phyloP scores from a whole-genome alignment of 2,113 vertebrate genomes.

The Actenoides lindsayi region DNA sequence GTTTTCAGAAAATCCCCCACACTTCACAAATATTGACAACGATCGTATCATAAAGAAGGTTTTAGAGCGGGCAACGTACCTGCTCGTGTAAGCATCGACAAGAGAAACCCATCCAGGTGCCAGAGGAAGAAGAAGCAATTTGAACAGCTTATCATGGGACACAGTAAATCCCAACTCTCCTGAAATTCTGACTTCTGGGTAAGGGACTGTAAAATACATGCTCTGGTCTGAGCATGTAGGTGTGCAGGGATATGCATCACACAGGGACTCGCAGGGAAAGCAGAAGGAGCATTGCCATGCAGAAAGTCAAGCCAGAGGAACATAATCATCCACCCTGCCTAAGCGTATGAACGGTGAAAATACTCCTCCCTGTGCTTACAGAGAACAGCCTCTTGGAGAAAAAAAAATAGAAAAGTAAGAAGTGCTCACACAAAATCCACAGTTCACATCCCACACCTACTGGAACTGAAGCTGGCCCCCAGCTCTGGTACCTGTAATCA shows the following conservation, averaged over 20 bases:
- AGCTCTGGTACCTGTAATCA: background rate
- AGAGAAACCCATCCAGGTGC: background rate
- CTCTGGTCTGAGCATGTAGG: accelerated
- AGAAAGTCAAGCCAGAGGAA: background rate
- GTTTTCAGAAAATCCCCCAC: background rate
- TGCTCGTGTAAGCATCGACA: background rate
- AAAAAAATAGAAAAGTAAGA: background rate
- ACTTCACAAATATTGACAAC: background rate
- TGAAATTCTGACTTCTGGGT: background rate
- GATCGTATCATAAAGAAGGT: background rate
- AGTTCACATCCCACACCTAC: background rate
- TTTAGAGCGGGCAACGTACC: background rate
- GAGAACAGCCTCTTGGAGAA: background rate
- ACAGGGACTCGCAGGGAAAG: background rate
- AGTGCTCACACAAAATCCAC: background rate
- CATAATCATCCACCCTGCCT: background rate
- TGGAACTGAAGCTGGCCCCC: background rate
- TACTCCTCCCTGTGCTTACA: background rate
- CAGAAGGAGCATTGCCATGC: background rate
- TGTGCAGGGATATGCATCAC: no score
- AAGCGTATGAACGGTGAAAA: background rate
- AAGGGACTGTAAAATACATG: background rate
- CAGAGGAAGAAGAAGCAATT: background rate
- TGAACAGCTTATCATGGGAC: background rate
- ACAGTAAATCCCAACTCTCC: background rate